Percentiles rank a stretch among this genome's conserved stretches.
These are phyloP conservation scores for Mythimna loreyi DNA, from an alignment of 2,888 invertebrate genomes.

Conservation along the genomic window DNA sequence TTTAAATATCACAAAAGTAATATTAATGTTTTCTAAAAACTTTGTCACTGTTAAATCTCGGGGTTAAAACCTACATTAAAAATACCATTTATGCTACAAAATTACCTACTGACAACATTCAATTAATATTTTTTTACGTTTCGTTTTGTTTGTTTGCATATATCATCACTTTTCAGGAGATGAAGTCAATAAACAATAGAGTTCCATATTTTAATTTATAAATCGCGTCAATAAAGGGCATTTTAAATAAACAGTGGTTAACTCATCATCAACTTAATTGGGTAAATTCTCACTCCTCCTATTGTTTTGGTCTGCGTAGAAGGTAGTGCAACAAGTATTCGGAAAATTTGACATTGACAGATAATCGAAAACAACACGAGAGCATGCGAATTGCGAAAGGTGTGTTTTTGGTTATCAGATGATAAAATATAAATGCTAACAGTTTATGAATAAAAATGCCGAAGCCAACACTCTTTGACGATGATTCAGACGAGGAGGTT, in stretches of 20 bases:
- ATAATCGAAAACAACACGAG: conserved; percentile 41
- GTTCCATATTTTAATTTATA: too few relatives aligned
- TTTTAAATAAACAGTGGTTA: too few relatives aligned
- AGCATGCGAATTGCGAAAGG: conserved; percentile 22
- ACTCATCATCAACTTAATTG: too few relatives aligned
- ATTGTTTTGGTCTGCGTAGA: background rate
- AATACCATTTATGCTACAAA: background rate
- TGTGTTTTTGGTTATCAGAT: conserved; percentile 51
- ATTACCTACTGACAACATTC: background rate
- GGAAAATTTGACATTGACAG: conserved; percentile 20
- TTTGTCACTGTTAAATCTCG: too few relatives aligned
- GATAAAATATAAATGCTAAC: conserved; percentile 4
- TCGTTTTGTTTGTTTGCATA: background rate
- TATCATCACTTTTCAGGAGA: background rate
- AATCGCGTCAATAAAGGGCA: too few relatives aligned
- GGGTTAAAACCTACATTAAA: background rate
- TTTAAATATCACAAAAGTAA: too few relatives aligned
- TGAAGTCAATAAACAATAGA: too few relatives aligned
- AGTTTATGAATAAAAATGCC: conserved; percentile 65
- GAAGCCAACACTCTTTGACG: conserved; percentile 88
- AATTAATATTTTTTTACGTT: background rate
- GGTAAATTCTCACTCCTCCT: too few relatives aligned
- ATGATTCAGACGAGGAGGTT: conserved; percentile 90
- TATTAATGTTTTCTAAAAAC: too few relatives aligned
- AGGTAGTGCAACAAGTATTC: background rate